These are phyloP conservation scores for Callipepla californica DNA, from an alignment of 2,113 vertebrate species.

Conservation along the genomic window DNA sequence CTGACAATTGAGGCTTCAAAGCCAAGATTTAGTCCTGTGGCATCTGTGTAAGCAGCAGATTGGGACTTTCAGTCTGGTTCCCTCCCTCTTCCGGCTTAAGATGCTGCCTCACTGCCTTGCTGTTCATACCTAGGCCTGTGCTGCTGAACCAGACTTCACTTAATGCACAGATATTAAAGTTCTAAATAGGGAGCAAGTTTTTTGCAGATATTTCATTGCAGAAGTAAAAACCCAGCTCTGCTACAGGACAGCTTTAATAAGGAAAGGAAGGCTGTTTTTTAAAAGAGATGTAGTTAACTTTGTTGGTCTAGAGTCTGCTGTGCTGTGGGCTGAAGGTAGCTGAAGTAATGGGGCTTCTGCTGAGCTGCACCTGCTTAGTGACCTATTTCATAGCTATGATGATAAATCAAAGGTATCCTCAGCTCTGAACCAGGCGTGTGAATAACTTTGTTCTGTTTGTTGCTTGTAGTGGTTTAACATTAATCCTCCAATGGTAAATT, in stretches of 20 bases:
- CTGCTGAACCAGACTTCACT: background rate
- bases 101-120: background rate
- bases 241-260: background rate
- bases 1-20: background rate
- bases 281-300: background rate
- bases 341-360: background rate
- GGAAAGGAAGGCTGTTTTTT: conserved; percentile 3
- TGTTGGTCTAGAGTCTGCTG: background rate
- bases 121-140: background rate
- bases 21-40: background rate
- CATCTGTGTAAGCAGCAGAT: background rate
- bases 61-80: background rate
- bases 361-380: background rate
- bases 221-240: background rate
- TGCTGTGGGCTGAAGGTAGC: background rate
- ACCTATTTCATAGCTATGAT: fast-evolving
- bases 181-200: background rate
- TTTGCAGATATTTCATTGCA: background rate
- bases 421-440: background rate
- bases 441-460: background rate
- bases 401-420: background rate
- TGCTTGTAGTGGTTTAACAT: background rate
- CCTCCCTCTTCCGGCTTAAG: background rate
- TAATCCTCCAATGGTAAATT: background rate
- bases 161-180: background rate